phyloP scores from a whole-genome alignment of 2,113 vertebrate genomes.

The Xenopus tropicalis region DNA sequence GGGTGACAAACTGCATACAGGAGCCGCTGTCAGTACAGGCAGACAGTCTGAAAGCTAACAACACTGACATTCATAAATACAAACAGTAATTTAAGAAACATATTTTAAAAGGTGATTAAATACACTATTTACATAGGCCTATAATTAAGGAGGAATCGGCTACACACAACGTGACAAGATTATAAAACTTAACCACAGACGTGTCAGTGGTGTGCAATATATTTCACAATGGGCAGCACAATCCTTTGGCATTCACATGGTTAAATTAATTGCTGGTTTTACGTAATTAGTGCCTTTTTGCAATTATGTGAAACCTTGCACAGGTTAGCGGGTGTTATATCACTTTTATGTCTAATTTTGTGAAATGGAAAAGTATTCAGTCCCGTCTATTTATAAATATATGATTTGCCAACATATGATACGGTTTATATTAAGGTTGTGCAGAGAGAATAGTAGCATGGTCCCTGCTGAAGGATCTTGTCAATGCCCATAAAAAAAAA shows the following conservation, averaged over 20 bases:
- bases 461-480: no score
- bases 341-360: no score
- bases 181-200: neutral
- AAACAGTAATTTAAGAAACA: conserved; percentile 9
- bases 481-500: no score
- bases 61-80: conserved; percentile 37
- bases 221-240: neutral
- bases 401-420: no score
- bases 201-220: neutral
- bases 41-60: conserved; percentile 5
- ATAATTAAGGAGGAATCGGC: neutral
- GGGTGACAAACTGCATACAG: conserved; percentile 13
- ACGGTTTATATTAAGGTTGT: no score
- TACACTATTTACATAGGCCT: conserved; percentile 27
- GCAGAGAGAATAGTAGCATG: no score
- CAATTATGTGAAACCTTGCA: no score
- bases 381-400: no score
- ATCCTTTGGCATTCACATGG: neutral
- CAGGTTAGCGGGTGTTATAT: no score
- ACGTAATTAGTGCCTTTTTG: no score
- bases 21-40: neutral
- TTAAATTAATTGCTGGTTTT: neutral
- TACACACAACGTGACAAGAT: neutral
- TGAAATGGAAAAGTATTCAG: no score
- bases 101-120: conserved; percentile 32